Evolutionary conservation across 2,888 invertebrate genomes (phyloP).

Genomic region (Tetragonula carbonaria): DNA sequence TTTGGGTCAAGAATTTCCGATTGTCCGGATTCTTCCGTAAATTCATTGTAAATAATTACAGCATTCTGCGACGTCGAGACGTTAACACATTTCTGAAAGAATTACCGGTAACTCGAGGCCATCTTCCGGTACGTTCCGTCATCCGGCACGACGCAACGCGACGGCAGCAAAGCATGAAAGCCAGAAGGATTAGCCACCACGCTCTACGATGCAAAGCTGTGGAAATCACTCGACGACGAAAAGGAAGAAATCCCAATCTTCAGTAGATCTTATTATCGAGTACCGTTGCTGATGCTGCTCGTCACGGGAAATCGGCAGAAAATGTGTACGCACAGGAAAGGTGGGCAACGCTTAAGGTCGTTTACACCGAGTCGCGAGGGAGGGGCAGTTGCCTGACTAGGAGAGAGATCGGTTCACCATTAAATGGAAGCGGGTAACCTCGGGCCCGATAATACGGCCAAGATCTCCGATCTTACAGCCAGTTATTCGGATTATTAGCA

Average conservation of each 20-base stretch:
- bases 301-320: conserved; percentile 42
- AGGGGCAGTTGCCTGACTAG: conserved; percentile 12
- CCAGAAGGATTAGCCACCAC: not conserved
- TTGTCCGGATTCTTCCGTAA: not conserved
- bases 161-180: not conserved
- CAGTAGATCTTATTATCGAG: conserved; percentile 35
- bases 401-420: conserved; percentile 25
- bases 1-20: conserved; percentile 58
- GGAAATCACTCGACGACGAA: conserved; percentile 27
- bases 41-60: not conserved
- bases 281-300: conserved; percentile 35
- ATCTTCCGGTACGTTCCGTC: not conserved
- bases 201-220: not conserved
- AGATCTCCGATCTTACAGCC: conserved; percentile 1
- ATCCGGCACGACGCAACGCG: not conserved
- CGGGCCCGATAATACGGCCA: conserved; percentile 7
- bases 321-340: conserved; percentile 10
- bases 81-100: not conserved
- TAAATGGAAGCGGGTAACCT: conserved; percentile 32
- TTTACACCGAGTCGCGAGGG: conserved; percentile 38
- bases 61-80: not conserved
- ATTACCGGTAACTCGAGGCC: not conserved
- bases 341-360: conserved; percentile 36
- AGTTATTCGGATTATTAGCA: conserved; percentile 18
- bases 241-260: conserved; percentile 25